Percentiles rank a stretch among this genome's conserved stretches.
phyloP scores from a whole-genome alignment of 1,140 invertebrate genomes.

The Rhizoglyphus robini region DNA sequence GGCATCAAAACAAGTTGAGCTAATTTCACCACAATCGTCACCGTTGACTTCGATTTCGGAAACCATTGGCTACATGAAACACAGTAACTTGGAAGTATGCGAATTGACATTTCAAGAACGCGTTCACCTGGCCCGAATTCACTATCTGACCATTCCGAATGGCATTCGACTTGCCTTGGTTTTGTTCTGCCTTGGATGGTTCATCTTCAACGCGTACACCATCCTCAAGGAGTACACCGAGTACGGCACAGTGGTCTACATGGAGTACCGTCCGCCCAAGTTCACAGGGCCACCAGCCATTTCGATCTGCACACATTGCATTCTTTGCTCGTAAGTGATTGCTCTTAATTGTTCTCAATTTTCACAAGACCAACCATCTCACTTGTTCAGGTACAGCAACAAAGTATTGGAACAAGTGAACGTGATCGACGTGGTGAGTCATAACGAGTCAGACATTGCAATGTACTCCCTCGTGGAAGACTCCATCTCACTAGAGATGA shows the following conservation, averaged over 20 bases:
- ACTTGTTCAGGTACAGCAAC: background rate
- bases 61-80: background rate
- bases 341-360: background rate
- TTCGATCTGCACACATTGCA: conserved; percentile 3
- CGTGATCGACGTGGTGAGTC: background rate
- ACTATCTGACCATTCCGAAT: background rate
- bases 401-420: background rate
- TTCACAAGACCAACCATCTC: background rate
- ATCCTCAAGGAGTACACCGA: background rate
- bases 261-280: background rate
- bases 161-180: background rate
- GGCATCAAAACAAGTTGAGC: background rate
- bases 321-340: background rate
- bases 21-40: background rate
- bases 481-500: background rate
- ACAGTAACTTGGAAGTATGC: background rate
- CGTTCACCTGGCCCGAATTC: background rate
- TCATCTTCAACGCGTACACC: background rate
- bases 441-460: background rate
- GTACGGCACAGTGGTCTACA: background rate
- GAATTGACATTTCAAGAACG: background rate
- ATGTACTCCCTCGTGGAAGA: background rate
- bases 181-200: background rate
- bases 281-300: background rate
- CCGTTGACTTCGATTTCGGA: background rate